Base-by-base conservation (phyloP, 2,888 invertebrate genomes). In the Drosophila borealis region DNA sequence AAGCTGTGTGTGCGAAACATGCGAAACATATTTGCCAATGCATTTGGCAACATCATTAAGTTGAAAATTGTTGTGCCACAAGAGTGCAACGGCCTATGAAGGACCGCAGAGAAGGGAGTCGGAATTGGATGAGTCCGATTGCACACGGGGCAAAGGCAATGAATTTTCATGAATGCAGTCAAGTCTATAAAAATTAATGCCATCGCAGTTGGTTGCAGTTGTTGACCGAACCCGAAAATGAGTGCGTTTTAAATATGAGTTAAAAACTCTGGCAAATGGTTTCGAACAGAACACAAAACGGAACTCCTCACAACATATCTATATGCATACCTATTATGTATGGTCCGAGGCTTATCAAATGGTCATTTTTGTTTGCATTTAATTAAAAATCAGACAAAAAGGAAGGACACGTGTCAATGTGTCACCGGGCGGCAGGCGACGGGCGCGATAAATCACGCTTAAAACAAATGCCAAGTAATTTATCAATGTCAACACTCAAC, bases 331-430 rank as follows among this genome's bases (percentile, higher is more conserved):
- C n/a, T 37, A 11, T n/a, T 4, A 36, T 48, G 19, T 25, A 54
- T 41, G 48, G 45, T 45, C 25, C 46, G 10, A 55, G 62, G 76
- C 83, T 88, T 87, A 80, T 86, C 88, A 82, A 90, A 86, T 89
- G 90, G 91, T 91, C 91, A 91, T 88, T 91, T 91, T 79, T 91
- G 89, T 91, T 91, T 91, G 90, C 90, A 91, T 91, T 91, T 91
- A 91, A 91, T 91, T 91, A 91, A 91, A 91, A 91, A 90, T 76
- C 79, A 75, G 74, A 85, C 81, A 82, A 80, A 83, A 86, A 86
- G 74, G 55, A 73, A 55, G 86, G 90, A 82, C 90, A 90, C 90
- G 90, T 90, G 90, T 91, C 91, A 89, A 84, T 89, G 90, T 85
- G 87, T 88, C 83, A 77, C 61, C 54, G 70, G 33, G 4, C 56